Conservation (phyloP, 2,888 invertebrate genomes). For the Bruchidius siliquastri region DNA sequence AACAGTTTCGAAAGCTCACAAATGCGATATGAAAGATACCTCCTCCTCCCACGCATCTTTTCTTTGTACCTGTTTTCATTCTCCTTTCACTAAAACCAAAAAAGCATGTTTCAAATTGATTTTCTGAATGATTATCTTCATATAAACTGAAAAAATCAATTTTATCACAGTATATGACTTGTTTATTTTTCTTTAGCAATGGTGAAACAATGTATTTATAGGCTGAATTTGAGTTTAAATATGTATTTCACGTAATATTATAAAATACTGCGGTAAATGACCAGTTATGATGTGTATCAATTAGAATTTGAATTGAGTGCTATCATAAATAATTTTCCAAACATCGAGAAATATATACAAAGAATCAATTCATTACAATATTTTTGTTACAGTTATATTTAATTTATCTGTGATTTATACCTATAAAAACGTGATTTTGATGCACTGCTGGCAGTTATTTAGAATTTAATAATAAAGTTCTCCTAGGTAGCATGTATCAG, state of each 20-base stretch:
- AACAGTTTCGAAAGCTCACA: too few species aligned
- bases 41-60: too few species aligned
- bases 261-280: not conserved
- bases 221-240: too few species aligned
- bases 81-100: too few species aligned
- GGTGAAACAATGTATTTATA: not conserved
- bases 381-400: not conserved
- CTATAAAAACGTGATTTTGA: not conserved
- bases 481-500: not conserved
- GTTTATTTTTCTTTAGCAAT: not conserved
- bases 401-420: not conserved
- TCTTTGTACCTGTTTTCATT: too few species aligned
- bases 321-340: too few species aligned
- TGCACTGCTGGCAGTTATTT: not conserved
- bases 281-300: not conserved
- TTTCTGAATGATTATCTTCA: too few species aligned
- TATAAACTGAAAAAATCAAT: not conserved
- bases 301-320: not conserved
- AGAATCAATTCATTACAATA: not conserved
- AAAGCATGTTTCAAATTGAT: too few species aligned
- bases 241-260: too few species aligned
- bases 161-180: not conserved
- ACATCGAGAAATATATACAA: not conserved
- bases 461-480: not conserved
- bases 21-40: too few species aligned